These are phyloP conservation scores for Muscidifurax raptorellus DNA, from an alignment of 1,140 invertebrate genomes.

Conservation along the genomic window DNA sequence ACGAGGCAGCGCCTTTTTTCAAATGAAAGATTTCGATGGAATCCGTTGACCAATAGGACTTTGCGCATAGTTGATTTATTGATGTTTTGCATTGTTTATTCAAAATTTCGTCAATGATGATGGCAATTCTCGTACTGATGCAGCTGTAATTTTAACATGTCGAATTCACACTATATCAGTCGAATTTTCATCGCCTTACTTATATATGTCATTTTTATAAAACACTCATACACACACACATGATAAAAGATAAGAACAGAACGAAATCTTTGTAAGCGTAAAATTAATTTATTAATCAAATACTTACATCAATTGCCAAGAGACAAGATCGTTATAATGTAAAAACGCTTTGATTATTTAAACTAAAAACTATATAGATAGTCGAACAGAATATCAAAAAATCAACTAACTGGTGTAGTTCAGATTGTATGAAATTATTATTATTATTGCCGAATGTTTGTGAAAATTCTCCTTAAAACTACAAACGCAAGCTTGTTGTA, in stretches of 20 bases:
- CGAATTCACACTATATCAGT: neutral
- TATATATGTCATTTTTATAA: neutral
- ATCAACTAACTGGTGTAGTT: conserved; percentile 2
- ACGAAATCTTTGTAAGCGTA: neutral
- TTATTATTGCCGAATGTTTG: neutral
- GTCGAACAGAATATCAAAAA: conserved; percentile 17
- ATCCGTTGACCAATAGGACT: conserved; percentile 23
- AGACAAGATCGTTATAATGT: neutral
- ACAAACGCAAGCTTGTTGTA: neutral
- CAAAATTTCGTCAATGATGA: neutral
- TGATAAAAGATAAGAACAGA: neutral
- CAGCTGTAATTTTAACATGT: neutral
- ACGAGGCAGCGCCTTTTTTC: conserved; percentile 29
- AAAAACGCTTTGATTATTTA: neutral
- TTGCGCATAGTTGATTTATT: conserved; percentile 13
- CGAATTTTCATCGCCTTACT: neutral
- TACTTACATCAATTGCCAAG: too few relatives aligned
- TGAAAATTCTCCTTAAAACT: conserved; percentile 17
- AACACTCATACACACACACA: too few relatives aligned
- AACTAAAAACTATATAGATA: neutral
- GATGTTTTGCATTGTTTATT: conserved; percentile 9
- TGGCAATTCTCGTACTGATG: neutral
- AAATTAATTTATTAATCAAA: neutral
- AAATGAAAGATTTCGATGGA: neutral
- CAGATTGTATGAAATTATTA: conserved; percentile 2